These are phyloP conservation scores for Agrotis segetum DNA, from an alignment of 2,888 invertebrate species.

Conservation along the genomic window DNA sequence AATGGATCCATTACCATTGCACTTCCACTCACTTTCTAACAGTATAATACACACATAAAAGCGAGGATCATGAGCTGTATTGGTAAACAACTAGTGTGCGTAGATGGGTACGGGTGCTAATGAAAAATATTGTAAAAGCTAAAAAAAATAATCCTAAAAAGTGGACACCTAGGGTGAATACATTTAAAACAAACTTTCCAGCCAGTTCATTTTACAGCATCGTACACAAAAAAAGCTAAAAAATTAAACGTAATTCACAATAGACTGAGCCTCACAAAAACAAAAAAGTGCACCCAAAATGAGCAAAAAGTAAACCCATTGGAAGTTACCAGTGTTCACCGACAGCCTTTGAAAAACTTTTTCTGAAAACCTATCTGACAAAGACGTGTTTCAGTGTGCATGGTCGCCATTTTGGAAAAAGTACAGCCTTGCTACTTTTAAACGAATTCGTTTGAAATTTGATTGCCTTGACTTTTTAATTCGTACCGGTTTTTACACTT, in stretches of 20 bases:
- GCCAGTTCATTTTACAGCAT: slow-evolving; percentile 13
- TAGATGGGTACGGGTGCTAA: too few species aligned
- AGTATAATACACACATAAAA: too few species aligned
- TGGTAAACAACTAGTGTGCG: too few species aligned
- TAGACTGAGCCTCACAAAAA: slow-evolving; percentile 26
- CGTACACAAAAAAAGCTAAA: slow-evolving; percentile 10
- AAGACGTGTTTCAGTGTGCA: slow-evolving; percentile 59
- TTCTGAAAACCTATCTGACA: slow-evolving; percentile 61
- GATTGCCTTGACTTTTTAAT: slow-evolving; percentile 50
- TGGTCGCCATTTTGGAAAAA: slow-evolving; percentile 49
- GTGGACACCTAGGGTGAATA: too few species aligned
- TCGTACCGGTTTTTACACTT: slow-evolving; percentile 2
- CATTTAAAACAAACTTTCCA: background rate
- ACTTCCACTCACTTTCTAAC: too few species aligned
- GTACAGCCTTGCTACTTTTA: slow-evolving; percentile 44
- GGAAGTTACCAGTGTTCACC: slow-evolving; percentile 45
- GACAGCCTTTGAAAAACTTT: slow-evolving; percentile 65
- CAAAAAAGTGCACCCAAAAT: slow-evolving; percentile 57
- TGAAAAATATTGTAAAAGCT: too few species aligned
- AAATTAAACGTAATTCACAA: slow-evolving; percentile 43
- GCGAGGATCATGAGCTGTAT: too few species aligned
- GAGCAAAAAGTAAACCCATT: slow-evolving; percentile 38
- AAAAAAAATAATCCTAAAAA: too few species aligned
- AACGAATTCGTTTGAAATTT: slow-evolving; percentile 41
- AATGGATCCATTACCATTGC: too few species aligned